phyloP scores from a whole-genome alignment of 2,113 vertebrate genomes.

The Phyllostomus hastatus region DNA sequence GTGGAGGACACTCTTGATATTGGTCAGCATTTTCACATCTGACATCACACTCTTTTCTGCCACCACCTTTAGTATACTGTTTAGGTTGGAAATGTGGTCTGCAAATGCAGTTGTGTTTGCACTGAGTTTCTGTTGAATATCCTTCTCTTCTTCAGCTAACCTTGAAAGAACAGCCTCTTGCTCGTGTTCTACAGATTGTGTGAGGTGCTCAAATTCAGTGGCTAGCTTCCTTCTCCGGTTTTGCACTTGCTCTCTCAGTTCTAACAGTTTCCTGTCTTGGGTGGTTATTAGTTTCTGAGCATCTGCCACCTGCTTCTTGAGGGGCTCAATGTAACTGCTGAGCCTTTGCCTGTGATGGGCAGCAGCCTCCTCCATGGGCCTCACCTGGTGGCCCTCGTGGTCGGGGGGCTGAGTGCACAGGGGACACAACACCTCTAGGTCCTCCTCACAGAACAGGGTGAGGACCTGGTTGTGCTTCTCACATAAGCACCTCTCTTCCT shows the following conservation, averaged over 20 bases:
- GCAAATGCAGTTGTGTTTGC: not conserved
- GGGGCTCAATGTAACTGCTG: not conserved
- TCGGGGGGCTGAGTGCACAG: not conserved
- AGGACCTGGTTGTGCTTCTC: not conserved
- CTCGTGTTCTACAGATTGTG: not conserved
- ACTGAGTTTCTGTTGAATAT: not conserved
- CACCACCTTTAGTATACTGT: not conserved
- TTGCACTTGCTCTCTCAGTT: not conserved
- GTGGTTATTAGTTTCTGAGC: accelerated
- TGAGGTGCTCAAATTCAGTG: not conserved
- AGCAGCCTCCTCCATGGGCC: not conserved
- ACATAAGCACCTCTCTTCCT: accelerated
- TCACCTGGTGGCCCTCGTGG: not conserved
- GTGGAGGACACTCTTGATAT: not conserved
- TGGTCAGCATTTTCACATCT: not conserved
- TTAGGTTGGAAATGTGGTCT: not conserved
- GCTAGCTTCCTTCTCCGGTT: not conserved
- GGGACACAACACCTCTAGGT: not conserved
- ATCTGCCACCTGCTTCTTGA: not conserved
- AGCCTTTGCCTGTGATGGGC: not conserved
- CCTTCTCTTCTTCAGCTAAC: not conserved
- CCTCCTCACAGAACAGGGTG: constrained; percentile 41
- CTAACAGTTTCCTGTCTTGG: not conserved
- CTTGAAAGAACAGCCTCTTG: not conserved
- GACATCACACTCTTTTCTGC: not conserved